Percentiles rank a stretch among this genome's conserved stretches.
These are phyloP conservation scores for Leptinotarsa haldemani DNA, from an alignment of 2,888 invertebrate species.

Conservation along the genomic window DNA sequence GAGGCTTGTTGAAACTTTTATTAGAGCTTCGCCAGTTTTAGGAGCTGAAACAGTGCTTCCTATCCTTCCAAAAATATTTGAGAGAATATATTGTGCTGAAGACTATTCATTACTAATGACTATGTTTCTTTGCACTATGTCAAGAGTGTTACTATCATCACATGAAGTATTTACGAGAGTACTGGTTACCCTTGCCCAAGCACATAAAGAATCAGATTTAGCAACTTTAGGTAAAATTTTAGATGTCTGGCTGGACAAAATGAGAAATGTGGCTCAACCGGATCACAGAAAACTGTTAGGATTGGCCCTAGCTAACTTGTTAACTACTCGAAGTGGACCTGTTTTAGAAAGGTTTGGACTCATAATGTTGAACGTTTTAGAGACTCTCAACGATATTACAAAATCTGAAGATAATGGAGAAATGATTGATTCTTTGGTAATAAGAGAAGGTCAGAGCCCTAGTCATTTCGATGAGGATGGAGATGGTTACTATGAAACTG, in stretches of 20 bases:
- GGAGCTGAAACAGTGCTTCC: slow-evolving; percentile 79
- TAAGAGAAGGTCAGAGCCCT: slow-evolving; percentile 61
- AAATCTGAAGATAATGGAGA: slow-evolving; percentile 75
- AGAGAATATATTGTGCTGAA: slow-evolving; percentile 75
- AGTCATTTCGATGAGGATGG: slow-evolving; percentile 71
- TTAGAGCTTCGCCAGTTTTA: slow-evolving; percentile 79
- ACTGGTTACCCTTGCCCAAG: slow-evolving; percentile 66
- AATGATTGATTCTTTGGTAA: slow-evolving; percentile 60
- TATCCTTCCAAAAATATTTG: slow-evolving; percentile 72
- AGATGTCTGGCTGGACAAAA: slow-evolving; percentile 82
- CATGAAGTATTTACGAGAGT: slow-evolving; percentile 75
- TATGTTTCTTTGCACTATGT: slow-evolving; percentile 81
- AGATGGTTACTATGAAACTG: slow-evolving; percentile 70
- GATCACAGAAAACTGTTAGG: slow-evolving; percentile 84
- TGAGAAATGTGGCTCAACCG: slow-evolving; percentile 81
- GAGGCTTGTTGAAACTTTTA: slow-evolving; percentile 80
- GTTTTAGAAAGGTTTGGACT: slow-evolving; percentile 79
- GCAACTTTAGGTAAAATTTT: slow-evolving; percentile 78
- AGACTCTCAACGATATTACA: slow-evolving; percentile 84
- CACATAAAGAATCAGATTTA: slow-evolving; percentile 69
- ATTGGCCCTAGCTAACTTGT: slow-evolving; percentile 75
- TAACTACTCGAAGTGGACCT: slow-evolving; percentile 76
- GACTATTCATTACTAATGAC: slow-evolving; percentile 81
- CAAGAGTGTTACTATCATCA: slow-evolving; percentile 80
- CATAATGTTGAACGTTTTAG: slow-evolving; percentile 79